Percentiles rank a stretch among this genome's conserved stretches.
These are phyloP conservation scores for Syrrhaptes paradoxus DNA, from an alignment of 2,113 vertebrate genomes.

Conservation along the genomic window DNA sequence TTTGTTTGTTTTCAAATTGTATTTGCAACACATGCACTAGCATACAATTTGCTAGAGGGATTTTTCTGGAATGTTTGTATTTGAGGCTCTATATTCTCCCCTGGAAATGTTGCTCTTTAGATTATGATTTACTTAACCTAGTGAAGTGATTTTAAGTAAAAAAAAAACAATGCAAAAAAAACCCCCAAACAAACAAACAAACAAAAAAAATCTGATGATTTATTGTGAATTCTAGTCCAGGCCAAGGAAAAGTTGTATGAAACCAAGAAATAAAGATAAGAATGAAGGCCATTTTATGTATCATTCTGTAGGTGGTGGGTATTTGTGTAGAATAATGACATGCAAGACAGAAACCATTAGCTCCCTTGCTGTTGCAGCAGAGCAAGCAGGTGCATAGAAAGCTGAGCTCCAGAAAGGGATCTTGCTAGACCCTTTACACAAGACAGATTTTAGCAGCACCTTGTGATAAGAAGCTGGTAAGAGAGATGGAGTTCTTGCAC, in stretches of 20 bases:
- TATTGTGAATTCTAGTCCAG: not conserved
- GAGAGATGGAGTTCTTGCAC: not conserved
- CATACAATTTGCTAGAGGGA: not conserved
- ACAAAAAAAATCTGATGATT: not conserved
- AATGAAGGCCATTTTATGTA: not conserved
- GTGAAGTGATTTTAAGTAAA: not conserved
- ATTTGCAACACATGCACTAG: not conserved
- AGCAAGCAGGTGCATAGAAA: not conserved
- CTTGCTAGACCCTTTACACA: not conserved
- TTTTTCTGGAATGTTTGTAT: not conserved
- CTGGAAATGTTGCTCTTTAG: not conserved
- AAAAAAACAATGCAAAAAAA: not conserved
- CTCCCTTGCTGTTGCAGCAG: not conserved
- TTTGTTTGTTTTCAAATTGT: not conserved
- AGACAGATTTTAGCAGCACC: not conserved
- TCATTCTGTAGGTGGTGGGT: not conserved
- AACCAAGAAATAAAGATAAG: not conserved
- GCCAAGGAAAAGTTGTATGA: not conserved
- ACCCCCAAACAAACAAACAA: no score
- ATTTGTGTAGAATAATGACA: not conserved
- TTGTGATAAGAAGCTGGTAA: not conserved
- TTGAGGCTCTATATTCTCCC: not conserved
- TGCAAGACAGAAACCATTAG: not conserved
- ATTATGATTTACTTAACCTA: not conserved
- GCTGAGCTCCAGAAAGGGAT: not conserved